Conservation (phyloP, 1,140 invertebrate species). For the Archegozetes longisetosus region DNA sequence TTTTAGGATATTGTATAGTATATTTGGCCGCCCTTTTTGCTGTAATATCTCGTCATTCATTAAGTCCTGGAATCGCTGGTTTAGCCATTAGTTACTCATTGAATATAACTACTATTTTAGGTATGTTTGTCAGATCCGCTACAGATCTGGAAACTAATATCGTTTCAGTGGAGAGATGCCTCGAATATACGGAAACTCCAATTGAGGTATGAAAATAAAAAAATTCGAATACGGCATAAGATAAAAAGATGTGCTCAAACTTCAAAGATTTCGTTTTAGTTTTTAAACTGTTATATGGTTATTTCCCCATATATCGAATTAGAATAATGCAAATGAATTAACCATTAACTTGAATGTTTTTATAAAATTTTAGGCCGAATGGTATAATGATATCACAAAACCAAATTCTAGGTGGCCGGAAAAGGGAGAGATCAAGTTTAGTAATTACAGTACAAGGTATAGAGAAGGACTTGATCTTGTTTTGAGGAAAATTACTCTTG, state of each 20-base stretch:
- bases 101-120: conserved; percentile 45
- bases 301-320: too few species aligned
- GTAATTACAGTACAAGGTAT: conserved; percentile 58
- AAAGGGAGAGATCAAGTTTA: conserved; percentile 54
- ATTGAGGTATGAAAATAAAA: conserved; percentile 34
- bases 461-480: conserved; percentile 63
- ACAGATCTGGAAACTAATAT: conserved; percentile 47
- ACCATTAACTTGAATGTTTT: too few species aligned
- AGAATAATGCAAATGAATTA: too few species aligned
- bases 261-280: too few species aligned
- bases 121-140: conserved; percentile 42
- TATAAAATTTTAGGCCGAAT: background rate
- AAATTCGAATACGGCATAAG: too few species aligned
- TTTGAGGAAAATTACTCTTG: conserved; percentile 49
- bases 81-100: conserved; percentile 75
- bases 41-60: conserved; percentile 49
- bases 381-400: conserved; percentile 26
- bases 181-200: conserved; percentile 50
- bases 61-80: conserved; percentile 61
- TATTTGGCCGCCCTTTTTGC: conserved; percentile 59
- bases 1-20: conserved; percentile 26
- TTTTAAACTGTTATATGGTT: too few species aligned
- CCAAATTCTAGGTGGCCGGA: conserved; percentile 49
- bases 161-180: conserved; percentile 43
- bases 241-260: too few species aligned